Evolutionary conservation across 2,113 vertebrate species (phyloP).

Genomic region (Prolemur simus): DNA sequence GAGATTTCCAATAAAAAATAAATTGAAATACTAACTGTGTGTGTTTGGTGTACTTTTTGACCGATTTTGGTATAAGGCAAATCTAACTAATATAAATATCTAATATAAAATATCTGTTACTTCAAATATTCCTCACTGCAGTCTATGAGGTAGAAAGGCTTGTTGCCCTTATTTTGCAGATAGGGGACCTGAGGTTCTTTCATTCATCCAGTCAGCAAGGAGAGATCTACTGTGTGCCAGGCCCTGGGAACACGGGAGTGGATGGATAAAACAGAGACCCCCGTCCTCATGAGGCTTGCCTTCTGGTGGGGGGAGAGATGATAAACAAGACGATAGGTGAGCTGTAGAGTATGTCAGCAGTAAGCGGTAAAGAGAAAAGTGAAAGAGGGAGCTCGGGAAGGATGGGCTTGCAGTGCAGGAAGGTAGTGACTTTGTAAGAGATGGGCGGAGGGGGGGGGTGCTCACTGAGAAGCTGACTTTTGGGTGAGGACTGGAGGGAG

Average conservation of each 20-base stretch:
- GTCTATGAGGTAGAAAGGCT: neutral
- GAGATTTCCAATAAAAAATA: neutral
- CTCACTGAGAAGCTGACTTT: neutral
- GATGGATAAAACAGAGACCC: neutral
- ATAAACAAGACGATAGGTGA: neutral
- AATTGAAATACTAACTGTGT: neutral
- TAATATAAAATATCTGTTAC: fast-evolving
- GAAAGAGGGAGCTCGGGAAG: neutral
- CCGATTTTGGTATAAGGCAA: neutral
- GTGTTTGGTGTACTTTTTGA: too few relatives aligned
- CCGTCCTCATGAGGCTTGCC: fast-evolving
- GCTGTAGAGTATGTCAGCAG: fast-evolving
- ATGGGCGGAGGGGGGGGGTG: neutral
- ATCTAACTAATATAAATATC: neutral
- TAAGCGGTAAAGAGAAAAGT: neutral
- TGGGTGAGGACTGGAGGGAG: neutral
- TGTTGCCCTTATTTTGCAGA: neutral
- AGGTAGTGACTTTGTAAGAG: fast-evolving
- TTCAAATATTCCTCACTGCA: fast-evolving
- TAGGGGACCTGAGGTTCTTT: too few relatives aligned
- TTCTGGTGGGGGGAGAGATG: too few relatives aligned
- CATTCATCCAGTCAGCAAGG: too few relatives aligned
- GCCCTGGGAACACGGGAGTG: too few relatives aligned
- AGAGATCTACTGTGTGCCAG: neutral
- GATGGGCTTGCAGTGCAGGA: neutral